A percentile compares a stretch with the other conserved stretches of the same genome.
phyloP scores from a whole-genome alignment of 2,113 vertebrate species.

The Hemiscyllium ocellatum region DNA sequence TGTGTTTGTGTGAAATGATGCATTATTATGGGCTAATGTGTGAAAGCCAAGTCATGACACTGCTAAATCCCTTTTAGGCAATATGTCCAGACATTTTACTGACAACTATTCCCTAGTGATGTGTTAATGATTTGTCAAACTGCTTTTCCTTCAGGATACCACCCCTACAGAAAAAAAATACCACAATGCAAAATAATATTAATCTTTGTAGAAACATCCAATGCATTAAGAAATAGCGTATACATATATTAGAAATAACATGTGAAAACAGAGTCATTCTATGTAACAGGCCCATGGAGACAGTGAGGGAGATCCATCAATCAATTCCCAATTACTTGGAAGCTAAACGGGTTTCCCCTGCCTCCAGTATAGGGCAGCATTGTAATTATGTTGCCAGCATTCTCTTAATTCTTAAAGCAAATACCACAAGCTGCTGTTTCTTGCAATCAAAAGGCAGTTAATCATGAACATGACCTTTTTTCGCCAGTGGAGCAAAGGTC shows the following conservation, averaged over 20 bases:
- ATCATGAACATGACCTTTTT: slow-evolving; percentile 42
- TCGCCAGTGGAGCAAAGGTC: slow-evolving; percentile 41
- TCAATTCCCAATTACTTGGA: slow-evolving; percentile 68
- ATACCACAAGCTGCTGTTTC: slow-evolving; percentile 42
- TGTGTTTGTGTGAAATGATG: slow-evolving; percentile 32
- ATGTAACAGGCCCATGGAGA: slow-evolving; percentile 56
- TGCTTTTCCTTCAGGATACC: slow-evolving; percentile 23
- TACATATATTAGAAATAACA: not conserved
- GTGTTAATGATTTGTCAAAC: slow-evolving; percentile 27
- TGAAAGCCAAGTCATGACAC: slow-evolving; percentile 22
- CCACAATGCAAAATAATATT: slow-evolving; percentile 20
- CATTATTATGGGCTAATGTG: slow-evolving; percentile 31
- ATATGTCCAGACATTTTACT: slow-evolving; percentile 20
- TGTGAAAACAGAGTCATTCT: slow-evolving; percentile 38
- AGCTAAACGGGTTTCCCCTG: slow-evolving; percentile 68
- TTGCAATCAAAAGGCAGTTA: slow-evolving; percentile 46
- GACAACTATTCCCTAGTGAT: slow-evolving; percentile 31
- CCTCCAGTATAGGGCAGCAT: slow-evolving; percentile 49
- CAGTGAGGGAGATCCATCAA: slow-evolving; percentile 66
- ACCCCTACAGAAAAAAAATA: not conserved
- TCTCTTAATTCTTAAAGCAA: slow-evolving; percentile 59
- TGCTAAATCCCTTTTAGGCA: slow-evolving; percentile 27
- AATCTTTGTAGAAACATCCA: not conserved
- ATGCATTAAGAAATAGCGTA: not conserved
- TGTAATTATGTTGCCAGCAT: slow-evolving; percentile 65